Conservation (phyloP, 2,113 vertebrate species). For the Dromiciops gliroides region DNA sequence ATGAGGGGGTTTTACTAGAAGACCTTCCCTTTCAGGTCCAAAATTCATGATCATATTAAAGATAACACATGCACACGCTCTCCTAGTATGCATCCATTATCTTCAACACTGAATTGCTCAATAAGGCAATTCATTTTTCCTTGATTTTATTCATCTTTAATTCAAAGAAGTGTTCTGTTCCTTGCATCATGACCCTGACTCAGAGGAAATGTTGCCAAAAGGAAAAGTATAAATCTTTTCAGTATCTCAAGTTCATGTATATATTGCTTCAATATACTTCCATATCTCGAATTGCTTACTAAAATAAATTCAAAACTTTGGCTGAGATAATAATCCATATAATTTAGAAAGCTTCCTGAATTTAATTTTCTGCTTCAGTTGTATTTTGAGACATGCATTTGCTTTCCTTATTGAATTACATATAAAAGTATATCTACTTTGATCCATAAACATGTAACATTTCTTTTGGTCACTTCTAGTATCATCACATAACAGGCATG, state of each 20-base stretch:
- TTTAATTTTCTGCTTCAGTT: constrained; percentile 50
- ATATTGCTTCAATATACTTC: not conserved
- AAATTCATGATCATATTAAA: not conserved
- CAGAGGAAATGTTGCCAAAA: not conserved
- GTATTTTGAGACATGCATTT: constrained; percentile 30
- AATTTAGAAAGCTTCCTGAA: constrained; percentile 38
- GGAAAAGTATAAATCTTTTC: not conserved
- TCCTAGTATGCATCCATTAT: not conserved
- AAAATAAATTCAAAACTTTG: constrained; percentile 38
- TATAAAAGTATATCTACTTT: constrained; percentile 50
- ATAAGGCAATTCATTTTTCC: not conserved
- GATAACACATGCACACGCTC: not conserved
- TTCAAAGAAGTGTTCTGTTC: not conserved
- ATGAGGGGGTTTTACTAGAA: not conserved
- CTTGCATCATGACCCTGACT: not conserved
- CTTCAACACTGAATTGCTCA: not conserved
- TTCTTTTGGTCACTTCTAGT: constrained; percentile 42
- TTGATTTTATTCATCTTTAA: constrained; percentile 24
- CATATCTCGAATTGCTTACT: constrained; percentile 7
- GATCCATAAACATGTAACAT: constrained; percentile 52
- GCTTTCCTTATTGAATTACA: constrained; percentile 51
- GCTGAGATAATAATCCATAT: constrained; percentile 11
- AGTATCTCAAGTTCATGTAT: not conserved
- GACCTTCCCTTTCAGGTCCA: not conserved
- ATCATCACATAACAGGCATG: constrained; percentile 29